Evolutionary conservation across 1,140 invertebrate species (phyloP).

Genomic region (Sminthurinus signatus): DNA sequence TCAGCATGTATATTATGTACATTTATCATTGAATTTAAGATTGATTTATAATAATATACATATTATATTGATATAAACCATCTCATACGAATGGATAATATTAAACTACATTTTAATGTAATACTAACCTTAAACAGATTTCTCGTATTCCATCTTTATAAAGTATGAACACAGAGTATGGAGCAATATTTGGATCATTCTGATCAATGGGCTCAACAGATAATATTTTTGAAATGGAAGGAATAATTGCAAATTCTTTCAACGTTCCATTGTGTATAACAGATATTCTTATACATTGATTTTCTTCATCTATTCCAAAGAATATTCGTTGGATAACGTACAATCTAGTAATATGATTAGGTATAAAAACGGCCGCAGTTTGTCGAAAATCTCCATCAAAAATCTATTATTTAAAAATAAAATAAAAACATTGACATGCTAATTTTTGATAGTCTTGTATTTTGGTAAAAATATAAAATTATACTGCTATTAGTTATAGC

Average conservation of each 20-base stretch:
- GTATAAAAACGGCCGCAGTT: constrained; percentile 28
- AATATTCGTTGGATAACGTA: constrained; percentile 32
- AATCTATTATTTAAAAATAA: constrained; percentile 19
- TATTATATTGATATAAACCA: background rate
- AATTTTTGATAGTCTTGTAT: background rate
- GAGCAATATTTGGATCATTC: constrained; percentile 15
- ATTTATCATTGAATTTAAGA: background rate
- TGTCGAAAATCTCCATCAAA: constrained; percentile 40
- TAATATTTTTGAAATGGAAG: constrained; percentile 20
- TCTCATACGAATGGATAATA: background rate
- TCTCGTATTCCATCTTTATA: constrained; percentile 28
- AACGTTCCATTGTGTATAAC: constrained; percentile 32
- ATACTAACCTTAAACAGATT: constrained; percentile 26
- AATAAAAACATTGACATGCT: background rate
- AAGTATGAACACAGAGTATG: constrained; percentile 33
- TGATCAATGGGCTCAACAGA: constrained; percentile 23
- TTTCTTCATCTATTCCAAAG: constrained; percentile 32
- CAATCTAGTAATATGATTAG: constrained; percentile 28
- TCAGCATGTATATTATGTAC: background rate
- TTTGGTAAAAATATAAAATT: too few relatives aligned
- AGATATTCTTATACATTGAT: constrained; percentile 22
- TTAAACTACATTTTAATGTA: too few relatives aligned
- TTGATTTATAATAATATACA: background rate
- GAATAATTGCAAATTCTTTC: constrained; percentile 38
- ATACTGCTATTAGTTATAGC: too few relatives aligned